Percentiles rank a stretch among this genome's conserved stretches.
phyloP scores from a whole-genome alignment of 2,113 vertebrate species.

The Triplophysa siluroides region DNA sequence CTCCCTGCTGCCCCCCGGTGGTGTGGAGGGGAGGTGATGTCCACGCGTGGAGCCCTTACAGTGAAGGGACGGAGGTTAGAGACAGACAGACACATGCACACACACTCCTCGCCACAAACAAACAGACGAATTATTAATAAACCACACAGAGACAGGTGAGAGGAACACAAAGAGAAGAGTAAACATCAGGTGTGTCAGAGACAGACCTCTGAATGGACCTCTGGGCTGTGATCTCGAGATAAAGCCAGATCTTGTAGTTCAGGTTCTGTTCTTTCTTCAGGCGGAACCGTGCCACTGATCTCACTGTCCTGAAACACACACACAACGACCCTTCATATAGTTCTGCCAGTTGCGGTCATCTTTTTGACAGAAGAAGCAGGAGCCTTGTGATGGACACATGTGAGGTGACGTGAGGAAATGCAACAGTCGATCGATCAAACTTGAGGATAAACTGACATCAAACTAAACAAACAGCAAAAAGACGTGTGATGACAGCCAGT shows the following conservation, averaged over 20 bases:
- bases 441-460: too few relatives aligned
- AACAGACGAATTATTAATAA: slow-evolving; percentile 61
- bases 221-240: slow-evolving; percentile 71
- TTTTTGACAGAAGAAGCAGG: background rate
- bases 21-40: slow-evolving; percentile 51
- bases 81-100: slow-evolving; percentile 23
- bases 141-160: slow-evolving; percentile 51
- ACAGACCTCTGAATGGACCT: slow-evolving; percentile 65
- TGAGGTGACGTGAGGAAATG: too few relatives aligned
- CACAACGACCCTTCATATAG: background rate
- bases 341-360: too few relatives aligned
- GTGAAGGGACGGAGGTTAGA: slow-evolving; percentile 34
- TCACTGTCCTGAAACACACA: slow-evolving; percentile 43
- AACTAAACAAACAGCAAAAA: background rate
- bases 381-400: too few relatives aligned
- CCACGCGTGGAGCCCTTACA: slow-evolving; percentile 66
- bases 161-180: background rate
- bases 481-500: background rate
- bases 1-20: slow-evolving; percentile 45
- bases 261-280: slow-evolving; percentile 72
- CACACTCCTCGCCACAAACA: background rate
- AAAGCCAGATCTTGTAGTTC: slow-evolving; percentile 67
- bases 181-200: slow-evolving; percentile 45
- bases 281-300: slow-evolving; percentile 57
- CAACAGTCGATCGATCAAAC: too few relatives aligned